Percentiles rank a stretch among this genome's conserved stretches.
Evolutionary conservation across 2,888 invertebrate genomes (phyloP).

Genomic region (Microchrysa polita): DNA sequence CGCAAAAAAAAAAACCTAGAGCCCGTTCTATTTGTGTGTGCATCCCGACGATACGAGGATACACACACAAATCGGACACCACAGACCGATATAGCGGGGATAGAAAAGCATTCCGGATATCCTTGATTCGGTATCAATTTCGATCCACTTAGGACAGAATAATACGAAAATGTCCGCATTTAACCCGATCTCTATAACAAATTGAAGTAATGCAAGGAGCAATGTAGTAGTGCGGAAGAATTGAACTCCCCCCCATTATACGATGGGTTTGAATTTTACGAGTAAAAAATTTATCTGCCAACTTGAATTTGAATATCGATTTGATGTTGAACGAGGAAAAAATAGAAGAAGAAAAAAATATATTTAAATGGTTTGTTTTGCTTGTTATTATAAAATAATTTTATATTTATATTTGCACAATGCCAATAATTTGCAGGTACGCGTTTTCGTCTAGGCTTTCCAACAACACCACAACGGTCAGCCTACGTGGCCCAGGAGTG

Average conservation of each 20-base stretch:
- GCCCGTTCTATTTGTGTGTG: neutral
- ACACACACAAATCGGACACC: neutral
- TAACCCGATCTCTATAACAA: conserved; percentile 15
- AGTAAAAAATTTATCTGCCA: neutral
- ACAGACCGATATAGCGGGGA: conserved; percentile 16
- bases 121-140: conserved; percentile 40
- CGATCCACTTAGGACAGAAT: conserved; percentile 22
- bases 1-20: conserved; percentile 16
- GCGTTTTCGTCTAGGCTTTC: too few species aligned
- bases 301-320: neutral
- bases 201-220: too few species aligned
- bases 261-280: conserved; percentile 8
- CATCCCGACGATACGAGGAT: neutral
- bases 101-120: conserved; percentile 39
- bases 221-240: neutral
- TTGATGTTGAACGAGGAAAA: neutral
- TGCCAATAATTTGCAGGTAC: too few species aligned
- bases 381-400: too few species aligned
- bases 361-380: too few species aligned
- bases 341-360: neutral
- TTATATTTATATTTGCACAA: too few species aligned
- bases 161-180: conserved; percentile 13
- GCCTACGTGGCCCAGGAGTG: too few species aligned
- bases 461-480: too few species aligned
- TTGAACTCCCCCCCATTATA: neutral